Evolutionary conservation across 2,797 vertebrate species (phyloP), one percentile per base, ranked within the genome.

Genomic region (Sebastiscus tertius): DNA sequence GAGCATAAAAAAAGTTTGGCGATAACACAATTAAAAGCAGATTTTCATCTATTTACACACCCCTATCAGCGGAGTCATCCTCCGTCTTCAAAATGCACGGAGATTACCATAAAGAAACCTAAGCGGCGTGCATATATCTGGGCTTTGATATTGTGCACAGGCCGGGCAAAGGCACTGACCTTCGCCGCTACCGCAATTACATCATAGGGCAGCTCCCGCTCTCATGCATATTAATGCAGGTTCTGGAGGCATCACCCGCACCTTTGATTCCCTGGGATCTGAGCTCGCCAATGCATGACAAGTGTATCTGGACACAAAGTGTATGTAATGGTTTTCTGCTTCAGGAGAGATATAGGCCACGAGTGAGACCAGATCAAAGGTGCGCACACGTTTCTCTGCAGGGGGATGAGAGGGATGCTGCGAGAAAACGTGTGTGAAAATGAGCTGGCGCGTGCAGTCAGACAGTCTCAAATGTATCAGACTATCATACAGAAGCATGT

Each of bases 221-320:
- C 75, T 92, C 93, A 94, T 95, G 91, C 90, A 95, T 95, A 95
- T 95, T 94, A 93, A 96, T 92, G 83, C 70, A 49, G 61, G 69
- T 84, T 90, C 92, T 91, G 80, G 85, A 92, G 93, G 91, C 93
- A 91, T 93, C 89, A 89, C 84, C 89, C 86, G 88, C 87, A 92
- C 92, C 92, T 94, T 94, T 95, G 94, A 94, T 94, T 93, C 72
- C 81, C 80, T 34, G 69, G 86, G 91, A 95, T 94, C 91, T 93
- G 93, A 95, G 93, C 86, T 87, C 72, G 61, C 83, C 85, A 82
- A 79, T 92, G 93, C 92, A 94, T 94, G 92, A 92, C 89, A 94
- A 93, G 88, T 89, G 87, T 88, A 89, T 93, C 89, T 89, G 90
- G 86, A 94, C 86, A 89, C 82, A 91, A 87, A 92, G 89, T 85